Percentiles rank a stretch among this genome's conserved stretches.
These are phyloP conservation scores for Penaeus monodon DNA, from an alignment of 2,888 invertebrate species.

Conservation along the genomic window DNA sequence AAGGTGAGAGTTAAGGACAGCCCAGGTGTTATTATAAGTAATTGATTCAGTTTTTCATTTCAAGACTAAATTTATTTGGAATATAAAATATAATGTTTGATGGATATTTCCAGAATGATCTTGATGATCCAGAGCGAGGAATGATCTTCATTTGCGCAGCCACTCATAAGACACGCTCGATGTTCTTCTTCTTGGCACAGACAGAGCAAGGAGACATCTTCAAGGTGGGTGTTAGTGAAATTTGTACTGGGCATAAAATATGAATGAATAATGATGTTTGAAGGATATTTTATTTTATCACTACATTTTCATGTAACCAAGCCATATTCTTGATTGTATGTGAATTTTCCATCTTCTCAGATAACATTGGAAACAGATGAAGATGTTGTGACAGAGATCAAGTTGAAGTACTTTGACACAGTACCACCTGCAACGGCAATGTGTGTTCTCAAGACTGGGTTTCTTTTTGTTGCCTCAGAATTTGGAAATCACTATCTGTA, in stretches of 20 bases:
- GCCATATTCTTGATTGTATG: too few relatives aligned
- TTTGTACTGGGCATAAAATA: neutral
- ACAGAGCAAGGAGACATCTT: slow-evolving; percentile 98
- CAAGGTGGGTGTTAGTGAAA: slow-evolving; percentile 72
- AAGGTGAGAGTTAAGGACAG: neutral
- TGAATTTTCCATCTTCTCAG: slow-evolving; percentile 61
- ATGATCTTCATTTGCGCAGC: slow-evolving; percentile 99
- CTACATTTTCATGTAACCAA: too few relatives aligned
- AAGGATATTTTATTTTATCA: neutral
- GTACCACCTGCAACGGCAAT: slow-evolving; percentile 96
- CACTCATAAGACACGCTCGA: slow-evolving; percentile 98
- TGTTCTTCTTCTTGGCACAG: slow-evolving; percentile 99
- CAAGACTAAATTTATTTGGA: neutral
- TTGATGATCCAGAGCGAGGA: slow-evolving; percentile 98
- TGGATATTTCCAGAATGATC: slow-evolving; percentile 80
- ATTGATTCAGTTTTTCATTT: too few relatives aligned
- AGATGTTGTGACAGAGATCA: slow-evolving; percentile 98
- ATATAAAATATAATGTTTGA: slow-evolving; percentile 17
- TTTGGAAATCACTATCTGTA: slow-evolving; percentile 94
- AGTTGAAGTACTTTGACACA: slow-evolving; percentile 98
- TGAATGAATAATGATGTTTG: neutral
- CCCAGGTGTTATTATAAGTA: too few relatives aligned
- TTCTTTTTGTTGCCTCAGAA: slow-evolving; percentile 97
- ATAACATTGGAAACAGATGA: slow-evolving; percentile 97
- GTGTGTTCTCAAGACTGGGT: slow-evolving; percentile 98